These are phyloP conservation scores for Gambusia yucatana DNA, from an alignment of 2,797 vertebrate genomes.

Conservation along the genomic window DNA sequence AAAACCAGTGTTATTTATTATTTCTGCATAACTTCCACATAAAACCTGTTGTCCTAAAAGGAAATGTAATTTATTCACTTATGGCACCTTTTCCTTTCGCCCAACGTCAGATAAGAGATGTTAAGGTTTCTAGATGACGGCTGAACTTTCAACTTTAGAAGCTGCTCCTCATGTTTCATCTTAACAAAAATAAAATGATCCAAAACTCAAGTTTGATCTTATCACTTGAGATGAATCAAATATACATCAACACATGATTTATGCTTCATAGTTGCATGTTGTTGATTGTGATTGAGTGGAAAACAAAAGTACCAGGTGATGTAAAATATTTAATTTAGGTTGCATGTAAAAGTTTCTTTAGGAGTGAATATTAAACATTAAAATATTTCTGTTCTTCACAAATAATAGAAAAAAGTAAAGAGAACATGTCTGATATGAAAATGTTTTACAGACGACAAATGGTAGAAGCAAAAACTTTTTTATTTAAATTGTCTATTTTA, in stretches of 20 bases:
- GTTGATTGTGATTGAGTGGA: neutral
- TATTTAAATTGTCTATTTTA: no score
- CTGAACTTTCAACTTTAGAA: no score
- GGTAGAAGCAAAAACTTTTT: no score
- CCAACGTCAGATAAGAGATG: neutral
- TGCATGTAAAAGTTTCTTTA: neutral
- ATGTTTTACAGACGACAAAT: no score
- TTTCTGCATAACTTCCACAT: neutral
- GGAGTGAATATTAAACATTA: neutral
- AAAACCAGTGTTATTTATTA: neutral
- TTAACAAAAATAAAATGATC: neutral
- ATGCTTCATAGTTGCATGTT: no score
- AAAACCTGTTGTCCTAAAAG: neutral
- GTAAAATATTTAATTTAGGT: neutral
- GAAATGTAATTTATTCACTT: neutral
- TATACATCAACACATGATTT: neutral
- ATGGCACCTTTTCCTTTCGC: neutral
- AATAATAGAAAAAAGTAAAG: no score
- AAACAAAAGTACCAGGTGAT: neutral
- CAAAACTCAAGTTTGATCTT: neutral
- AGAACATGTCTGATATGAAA: no score
- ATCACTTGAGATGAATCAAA: neutral
- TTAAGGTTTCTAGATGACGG: fast-evolving
- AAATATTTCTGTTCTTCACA: neutral
- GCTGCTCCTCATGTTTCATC: neutral